These are phyloP conservation scores for Hydroisotoma schaefferi DNA, from an alignment of 2,888 invertebrate genomes.

Conservation along the genomic window DNA sequence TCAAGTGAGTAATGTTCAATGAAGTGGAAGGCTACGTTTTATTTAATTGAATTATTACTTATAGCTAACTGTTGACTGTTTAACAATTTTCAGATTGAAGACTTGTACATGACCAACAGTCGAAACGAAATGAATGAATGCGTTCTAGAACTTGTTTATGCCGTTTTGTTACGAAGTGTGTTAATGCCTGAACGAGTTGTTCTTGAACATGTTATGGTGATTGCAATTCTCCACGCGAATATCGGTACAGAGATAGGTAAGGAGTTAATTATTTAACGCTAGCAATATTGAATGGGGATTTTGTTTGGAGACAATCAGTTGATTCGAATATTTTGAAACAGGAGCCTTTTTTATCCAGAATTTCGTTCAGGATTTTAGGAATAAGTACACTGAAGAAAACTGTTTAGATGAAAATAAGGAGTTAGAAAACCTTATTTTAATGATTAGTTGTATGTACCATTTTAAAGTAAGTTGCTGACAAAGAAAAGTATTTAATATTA, in stretches of 20 bases:
- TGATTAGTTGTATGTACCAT: conserved; percentile 78
- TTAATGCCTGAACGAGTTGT: conserved; percentile 70
- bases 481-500: background rate
- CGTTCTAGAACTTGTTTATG: conserved; percentile 66
- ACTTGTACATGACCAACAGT: conserved; percentile 71
- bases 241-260: conserved; percentile 85
- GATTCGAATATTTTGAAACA: conserved; percentile 50
- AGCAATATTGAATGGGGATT: background rate
- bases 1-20: too few species aligned
- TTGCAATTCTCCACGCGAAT: conserved; percentile 82
- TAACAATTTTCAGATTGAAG: conserved; percentile 66
- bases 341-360: conserved; percentile 79
- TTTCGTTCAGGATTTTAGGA: conserved; percentile 55
- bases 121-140: conserved; percentile 78
- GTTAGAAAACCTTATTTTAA: conserved; percentile 73
- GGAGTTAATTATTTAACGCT: conserved; percentile 38
- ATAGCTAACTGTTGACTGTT: conserved; percentile 8
- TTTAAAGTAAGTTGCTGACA: conserved; percentile 66
- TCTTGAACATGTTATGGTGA: conserved; percentile 76
- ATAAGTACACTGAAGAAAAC: conserved; percentile 48
- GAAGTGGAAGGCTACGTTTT: too few species aligned
- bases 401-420: conserved; percentile 66
- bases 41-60: conserved; percentile 4
- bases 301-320: background rate
- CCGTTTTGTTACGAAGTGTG: conserved; percentile 63